phyloP scores from a whole-genome alignment of 2,797 vertebrate species.

The Eulemur coronatus region DNA sequence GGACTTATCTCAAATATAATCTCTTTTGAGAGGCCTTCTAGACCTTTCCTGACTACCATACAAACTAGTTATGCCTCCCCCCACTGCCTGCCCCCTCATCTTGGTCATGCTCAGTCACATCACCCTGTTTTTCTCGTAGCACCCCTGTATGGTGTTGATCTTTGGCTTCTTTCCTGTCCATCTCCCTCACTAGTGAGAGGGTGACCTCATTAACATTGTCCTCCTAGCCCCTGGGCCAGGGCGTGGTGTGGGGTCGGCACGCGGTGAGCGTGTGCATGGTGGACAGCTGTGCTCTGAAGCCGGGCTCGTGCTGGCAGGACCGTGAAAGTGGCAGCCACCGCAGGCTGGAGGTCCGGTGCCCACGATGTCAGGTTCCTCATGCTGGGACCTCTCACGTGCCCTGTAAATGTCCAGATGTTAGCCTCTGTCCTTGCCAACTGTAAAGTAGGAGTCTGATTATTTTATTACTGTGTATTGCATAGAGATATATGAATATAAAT shows the following conservation, averaged over 20 bases:
- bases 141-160: neutral
- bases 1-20: neutral
- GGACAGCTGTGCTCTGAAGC: neutral
- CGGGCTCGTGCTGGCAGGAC: no score
- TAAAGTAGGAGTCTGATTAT: neutral
- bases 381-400: neutral
- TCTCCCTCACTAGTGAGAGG: neutral
- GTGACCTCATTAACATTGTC: neutral
- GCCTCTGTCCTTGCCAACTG: neutral
- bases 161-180: neutral
- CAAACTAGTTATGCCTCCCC: neutral
- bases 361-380: neutral
- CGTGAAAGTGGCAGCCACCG: neutral
- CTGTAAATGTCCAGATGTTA: neutral
- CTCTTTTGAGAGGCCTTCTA: neutral
- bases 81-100: neutral
- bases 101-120: neutral
- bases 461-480: neutral
- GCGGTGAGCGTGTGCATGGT: neutral
- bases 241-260: neutral
- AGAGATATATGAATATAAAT: neutral
- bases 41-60: neutral
- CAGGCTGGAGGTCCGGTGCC: neutral
- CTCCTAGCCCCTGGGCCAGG: neutral
- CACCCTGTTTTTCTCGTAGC: no score